A percentile compares a stretch with the other conserved stretches of the same genome.
Evolutionary conservation across 1,140 invertebrate genomes (phyloP).

Genomic region (Drosophila mauritiana): DNA sequence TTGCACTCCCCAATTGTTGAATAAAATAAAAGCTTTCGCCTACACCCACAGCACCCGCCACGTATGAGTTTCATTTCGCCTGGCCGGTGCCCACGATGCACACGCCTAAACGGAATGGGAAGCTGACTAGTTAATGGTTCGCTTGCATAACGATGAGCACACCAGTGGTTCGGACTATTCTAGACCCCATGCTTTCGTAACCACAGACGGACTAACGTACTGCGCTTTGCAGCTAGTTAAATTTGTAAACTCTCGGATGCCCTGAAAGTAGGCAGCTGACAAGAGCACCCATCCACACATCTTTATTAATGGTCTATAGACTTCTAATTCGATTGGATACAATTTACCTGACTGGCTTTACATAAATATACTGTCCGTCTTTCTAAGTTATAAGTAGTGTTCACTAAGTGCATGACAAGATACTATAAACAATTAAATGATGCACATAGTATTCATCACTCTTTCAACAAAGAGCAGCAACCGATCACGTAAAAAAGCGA

Average conservation of each 20-base stretch:
- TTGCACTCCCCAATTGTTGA: conserved; percentile 45
- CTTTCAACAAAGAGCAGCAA: too few species aligned
- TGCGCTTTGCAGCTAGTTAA: not conserved
- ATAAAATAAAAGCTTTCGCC: conserved; percentile 47
- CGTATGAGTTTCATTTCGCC: conserved; percentile 11
- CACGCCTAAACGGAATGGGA: conserved; percentile 8
- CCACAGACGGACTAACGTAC: not conserved
- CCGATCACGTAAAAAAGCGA: conserved; percentile 11
- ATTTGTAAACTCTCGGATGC: too few species aligned
- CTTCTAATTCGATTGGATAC: too few species aligned
- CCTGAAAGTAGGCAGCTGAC: not conserved
- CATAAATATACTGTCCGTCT: too few species aligned
- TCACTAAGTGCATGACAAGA: too few species aligned
- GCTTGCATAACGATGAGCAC: not conserved
- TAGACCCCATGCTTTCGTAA: not conserved
- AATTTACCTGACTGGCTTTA: too few species aligned
- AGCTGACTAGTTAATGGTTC: conserved; percentile 11
- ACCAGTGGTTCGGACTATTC: conserved; percentile 2
- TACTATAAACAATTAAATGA: too few species aligned
- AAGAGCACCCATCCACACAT: too few species aligned
- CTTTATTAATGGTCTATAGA: too few species aligned
- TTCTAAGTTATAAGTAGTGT: too few species aligned
- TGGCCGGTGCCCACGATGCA: not conserved
- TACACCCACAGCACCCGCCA: conserved; percentile 19
- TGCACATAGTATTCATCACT: too few species aligned